phyloP scores from a whole-genome alignment of 1,140 invertebrate genomes.

The Zaprionus lachaisei region DNA sequence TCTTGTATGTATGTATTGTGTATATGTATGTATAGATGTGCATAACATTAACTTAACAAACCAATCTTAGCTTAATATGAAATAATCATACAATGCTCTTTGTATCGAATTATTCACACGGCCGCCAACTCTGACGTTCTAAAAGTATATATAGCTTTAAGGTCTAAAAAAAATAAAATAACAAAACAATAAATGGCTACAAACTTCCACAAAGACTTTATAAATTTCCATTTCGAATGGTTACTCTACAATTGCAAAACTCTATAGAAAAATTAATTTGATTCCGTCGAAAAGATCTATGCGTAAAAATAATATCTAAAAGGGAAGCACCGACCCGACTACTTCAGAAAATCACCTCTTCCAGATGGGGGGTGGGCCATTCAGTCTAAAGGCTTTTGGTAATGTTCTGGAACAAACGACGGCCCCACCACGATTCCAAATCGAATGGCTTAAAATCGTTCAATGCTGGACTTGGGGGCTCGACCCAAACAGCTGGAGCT shows the following conservation, averaged over 20 bases:
- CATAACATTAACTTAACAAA: constrained; percentile 46
- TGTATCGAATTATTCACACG: constrained; percentile 46
- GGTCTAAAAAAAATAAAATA: constrained; percentile 24
- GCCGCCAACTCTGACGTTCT: constrained; percentile 7
- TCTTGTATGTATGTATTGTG: constrained; percentile 9
- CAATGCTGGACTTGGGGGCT: constrained; percentile 88
- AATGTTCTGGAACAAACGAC: constrained; percentile 91
- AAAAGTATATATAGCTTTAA: constrained; percentile 22
- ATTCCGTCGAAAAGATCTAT: constrained; percentile 23
- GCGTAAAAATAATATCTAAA: constrained; percentile 17
- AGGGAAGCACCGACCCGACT: constrained; percentile 40
- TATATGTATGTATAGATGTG: constrained; percentile 10
- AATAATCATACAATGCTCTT: constrained; percentile 35
- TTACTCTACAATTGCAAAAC: constrained; percentile 31
- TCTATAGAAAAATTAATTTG: constrained; percentile 30
- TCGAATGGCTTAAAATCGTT: constrained; percentile 94
- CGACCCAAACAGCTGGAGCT: constrained; percentile 88
- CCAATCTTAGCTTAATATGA: constrained; percentile 40
- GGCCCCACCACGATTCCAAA: constrained; percentile 94
- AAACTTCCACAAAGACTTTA: constrained; percentile 16
- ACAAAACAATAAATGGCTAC: constrained; percentile 1
- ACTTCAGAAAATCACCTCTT: constrained; percentile 22
- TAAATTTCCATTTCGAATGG: constrained; percentile 34
- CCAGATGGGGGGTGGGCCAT: constrained; percentile 2
- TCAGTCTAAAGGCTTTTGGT: constrained; percentile 88